phyloP scores from a whole-genome alignment of 2,888 invertebrate species.

The Choristoneura rosaceana region DNA sequence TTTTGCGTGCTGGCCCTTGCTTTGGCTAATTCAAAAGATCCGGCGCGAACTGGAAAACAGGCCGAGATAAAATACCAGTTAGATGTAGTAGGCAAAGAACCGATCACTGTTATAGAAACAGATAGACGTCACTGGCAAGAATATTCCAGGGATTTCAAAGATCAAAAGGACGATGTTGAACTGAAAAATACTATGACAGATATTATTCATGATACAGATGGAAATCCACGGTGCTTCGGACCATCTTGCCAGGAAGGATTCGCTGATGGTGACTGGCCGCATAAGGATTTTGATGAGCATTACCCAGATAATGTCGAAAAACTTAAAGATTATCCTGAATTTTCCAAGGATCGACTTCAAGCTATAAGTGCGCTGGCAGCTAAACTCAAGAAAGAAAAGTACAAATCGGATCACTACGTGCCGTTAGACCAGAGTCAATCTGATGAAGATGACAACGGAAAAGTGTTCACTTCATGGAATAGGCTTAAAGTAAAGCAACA shows the following conservation, averaged over 20 bases:
- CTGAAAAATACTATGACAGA: conserved; percentile 76
- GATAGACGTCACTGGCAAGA: conserved; percentile 60
- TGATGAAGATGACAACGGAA: conserved; percentile 62
- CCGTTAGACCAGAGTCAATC: conserved; percentile 55
- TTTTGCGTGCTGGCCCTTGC: conserved; percentile 65
- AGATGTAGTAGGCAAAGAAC: conserved; percentile 84
- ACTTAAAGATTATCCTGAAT: conserved; percentile 76
- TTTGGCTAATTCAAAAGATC: conserved; percentile 63
- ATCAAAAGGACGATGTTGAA: conserved; percentile 64
- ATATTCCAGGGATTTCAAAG: conserved; percentile 51
- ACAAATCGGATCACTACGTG: conserved; percentile 59
- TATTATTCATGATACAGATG: conserved; percentile 72
- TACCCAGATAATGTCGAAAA: conserved; percentile 86
- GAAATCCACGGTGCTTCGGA: conserved; percentile 74
- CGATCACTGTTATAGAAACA: conserved; percentile 86
- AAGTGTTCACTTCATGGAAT: conserved; percentile 81
- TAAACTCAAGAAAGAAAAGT: conserved; percentile 79
- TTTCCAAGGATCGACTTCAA: conserved; percentile 74
- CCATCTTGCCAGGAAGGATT: conserved; percentile 78
- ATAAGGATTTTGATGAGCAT: conserved; percentile 87
- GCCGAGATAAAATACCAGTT: conserved; percentile 80
- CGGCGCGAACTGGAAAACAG: conserved; percentile 68
- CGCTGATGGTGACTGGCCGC: conserved; percentile 67
- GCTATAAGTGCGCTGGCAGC: conserved; percentile 77
- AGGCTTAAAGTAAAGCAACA: conserved; percentile 83